A percentile compares a stretch with the other conserved stretches of the same genome.
phyloP scores from a whole-genome alignment of 1,140 invertebrate genomes.

The Gryllus bimaculatus region DNA sequence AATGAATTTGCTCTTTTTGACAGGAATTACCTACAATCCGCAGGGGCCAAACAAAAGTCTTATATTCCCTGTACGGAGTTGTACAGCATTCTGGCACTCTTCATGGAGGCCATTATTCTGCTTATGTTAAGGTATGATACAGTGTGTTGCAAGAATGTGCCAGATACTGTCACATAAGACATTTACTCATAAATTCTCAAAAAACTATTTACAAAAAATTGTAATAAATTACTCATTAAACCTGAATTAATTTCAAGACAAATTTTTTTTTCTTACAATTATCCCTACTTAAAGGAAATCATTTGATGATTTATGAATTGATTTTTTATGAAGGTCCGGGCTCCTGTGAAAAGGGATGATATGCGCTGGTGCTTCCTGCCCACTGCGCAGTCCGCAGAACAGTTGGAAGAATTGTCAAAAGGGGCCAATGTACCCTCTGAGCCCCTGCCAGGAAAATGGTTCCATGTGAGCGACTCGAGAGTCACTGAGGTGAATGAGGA shows the following conservation, averaged over 20 bases:
- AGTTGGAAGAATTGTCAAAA: not conserved
- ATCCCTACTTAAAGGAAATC: no score
- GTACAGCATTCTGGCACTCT: constrained; percentile 89
- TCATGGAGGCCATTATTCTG: constrained; percentile 91
- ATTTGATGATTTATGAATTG: no score
- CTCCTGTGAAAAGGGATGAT: constrained; percentile 44
- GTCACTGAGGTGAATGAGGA: constrained; percentile 72
- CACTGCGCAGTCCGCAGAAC: constrained; percentile 28
- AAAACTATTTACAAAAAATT: no score
- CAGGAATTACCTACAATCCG: constrained; percentile 48
- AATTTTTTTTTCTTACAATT: no score
- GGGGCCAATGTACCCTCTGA: constrained; percentile 31
- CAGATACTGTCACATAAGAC: no score
- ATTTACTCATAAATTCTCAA: no score
- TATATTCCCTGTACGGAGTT: constrained; percentile 89
- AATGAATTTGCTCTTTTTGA: not conserved
- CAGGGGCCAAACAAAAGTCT: constrained; percentile 53
- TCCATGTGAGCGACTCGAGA: constrained; percentile 79
- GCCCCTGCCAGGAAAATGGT: constrained; percentile 75
- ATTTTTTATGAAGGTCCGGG: constrained; percentile 31
- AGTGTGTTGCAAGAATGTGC: not conserved
- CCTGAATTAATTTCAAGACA: no score
- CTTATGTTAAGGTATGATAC: constrained; percentile 69
- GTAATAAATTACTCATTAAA: no score
- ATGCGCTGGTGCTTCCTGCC: constrained; percentile 59